Evolutionary conservation across 2,888 invertebrate species (phyloP).

Genomic region (Eurois occulta): DNA sequence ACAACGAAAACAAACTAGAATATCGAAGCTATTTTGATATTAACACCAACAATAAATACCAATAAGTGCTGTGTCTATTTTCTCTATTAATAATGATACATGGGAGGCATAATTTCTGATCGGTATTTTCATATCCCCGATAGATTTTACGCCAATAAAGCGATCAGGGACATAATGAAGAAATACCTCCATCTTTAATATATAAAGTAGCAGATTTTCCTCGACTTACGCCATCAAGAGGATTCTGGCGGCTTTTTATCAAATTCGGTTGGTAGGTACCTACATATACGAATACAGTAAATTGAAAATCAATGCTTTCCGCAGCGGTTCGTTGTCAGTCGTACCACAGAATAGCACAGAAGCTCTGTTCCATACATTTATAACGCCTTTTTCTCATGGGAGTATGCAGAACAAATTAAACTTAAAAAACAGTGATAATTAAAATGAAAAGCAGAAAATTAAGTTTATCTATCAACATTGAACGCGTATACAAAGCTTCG

Average conservation of each 20-base stretch:
- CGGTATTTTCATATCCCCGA: constrained; percentile 38
- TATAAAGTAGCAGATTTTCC: constrained; percentile 24
- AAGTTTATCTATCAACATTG: no score
- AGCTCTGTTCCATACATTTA: background rate
- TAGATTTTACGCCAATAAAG: constrained; percentile 21
- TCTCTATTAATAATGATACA: constrained; percentile 14
- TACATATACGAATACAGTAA: constrained; percentile 32
- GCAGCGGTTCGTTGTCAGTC: constrained; percentile 14
- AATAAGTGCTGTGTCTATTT: constrained; percentile 8
- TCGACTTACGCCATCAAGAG: constrained; percentile 20
- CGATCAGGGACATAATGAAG: constrained; percentile 35
- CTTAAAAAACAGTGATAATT: no score
- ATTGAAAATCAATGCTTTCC: constrained; percentile 60
- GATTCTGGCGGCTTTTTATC: constrained; percentile 49
- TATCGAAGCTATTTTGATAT: constrained; percentile 12
- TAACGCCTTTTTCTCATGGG: background rate
- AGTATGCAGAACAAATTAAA: background rate
- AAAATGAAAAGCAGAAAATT: no score
- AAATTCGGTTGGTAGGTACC: constrained; percentile 37
- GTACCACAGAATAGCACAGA: background rate
- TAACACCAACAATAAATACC: constrained; percentile 13
- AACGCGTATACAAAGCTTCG: no score
- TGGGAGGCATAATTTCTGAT: constrained; percentile 26
- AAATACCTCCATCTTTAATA: constrained; percentile 27
- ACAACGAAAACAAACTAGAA: background rate